Conservation (phyloP, 2,888 invertebrate genomes). For the Drosophila anceps region DNA sequence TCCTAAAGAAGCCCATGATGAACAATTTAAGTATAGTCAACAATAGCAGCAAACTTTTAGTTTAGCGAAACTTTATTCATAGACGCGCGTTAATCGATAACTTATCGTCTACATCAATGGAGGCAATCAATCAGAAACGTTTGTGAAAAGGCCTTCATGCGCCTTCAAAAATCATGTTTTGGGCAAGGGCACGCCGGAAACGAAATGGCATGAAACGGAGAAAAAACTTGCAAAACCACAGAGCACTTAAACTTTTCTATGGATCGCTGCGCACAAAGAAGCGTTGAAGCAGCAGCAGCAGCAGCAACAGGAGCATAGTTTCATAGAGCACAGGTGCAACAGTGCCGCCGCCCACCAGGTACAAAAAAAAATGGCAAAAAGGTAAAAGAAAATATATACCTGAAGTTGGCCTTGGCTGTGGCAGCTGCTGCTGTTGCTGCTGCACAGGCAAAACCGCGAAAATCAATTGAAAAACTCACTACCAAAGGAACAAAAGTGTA, state of each 20-base stretch:
- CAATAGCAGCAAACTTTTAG: slow-evolving; percentile 15
- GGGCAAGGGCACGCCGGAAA: slow-evolving; percentile 25
- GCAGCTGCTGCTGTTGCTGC: slow-evolving; percentile 38
- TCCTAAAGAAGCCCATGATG: not conserved
- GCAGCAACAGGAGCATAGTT: slow-evolving; percentile 24
- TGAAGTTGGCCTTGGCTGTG: slow-evolving; percentile 64
- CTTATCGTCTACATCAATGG: slow-evolving; percentile 56
- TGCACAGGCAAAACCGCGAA: slow-evolving; percentile 72
- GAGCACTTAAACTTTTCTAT: slow-evolving; percentile 79
- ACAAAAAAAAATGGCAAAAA: slow-evolving; percentile 8
- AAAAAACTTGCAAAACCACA: slow-evolving; percentile 63
- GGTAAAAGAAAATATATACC: slow-evolving; percentile 12
- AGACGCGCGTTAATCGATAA: slow-evolving; percentile 63
- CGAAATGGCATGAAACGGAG: slow-evolving; percentile 19
- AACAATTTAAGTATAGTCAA: not conserved
- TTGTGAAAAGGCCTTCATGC: slow-evolving; percentile 31
- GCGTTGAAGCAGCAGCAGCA: slow-evolving; percentile 69
- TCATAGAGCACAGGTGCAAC: slow-evolving; percentile 62
- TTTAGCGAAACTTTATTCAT: slow-evolving; percentile 1
- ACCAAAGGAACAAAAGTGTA: slow-evolving; percentile 52
- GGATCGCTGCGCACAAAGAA: slow-evolving; percentile 74
- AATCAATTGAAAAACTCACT: slow-evolving; percentile 78
- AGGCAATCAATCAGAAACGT: slow-evolving; percentile 73
- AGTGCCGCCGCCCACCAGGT: slow-evolving; percentile 29
- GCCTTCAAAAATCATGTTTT: slow-evolving; percentile 8